phyloP scores from a whole-genome alignment of 35 echinoderm and acorn worm species.

The Diadema setosum region DNA sequence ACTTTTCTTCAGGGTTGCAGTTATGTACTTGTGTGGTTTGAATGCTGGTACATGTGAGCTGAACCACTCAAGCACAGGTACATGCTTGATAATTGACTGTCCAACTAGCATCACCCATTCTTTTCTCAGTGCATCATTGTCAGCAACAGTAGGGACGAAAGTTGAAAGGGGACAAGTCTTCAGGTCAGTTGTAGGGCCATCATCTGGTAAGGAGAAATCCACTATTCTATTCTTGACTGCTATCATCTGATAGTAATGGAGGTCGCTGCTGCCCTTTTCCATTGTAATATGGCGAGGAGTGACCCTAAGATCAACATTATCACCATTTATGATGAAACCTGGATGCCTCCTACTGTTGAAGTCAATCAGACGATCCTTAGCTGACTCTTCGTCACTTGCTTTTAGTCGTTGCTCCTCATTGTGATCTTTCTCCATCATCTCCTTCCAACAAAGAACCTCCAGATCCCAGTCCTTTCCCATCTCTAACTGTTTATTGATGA shows the following conservation, averaged over 20 bases:
- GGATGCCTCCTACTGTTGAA: background rate
- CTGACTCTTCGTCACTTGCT: background rate
- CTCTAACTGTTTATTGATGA: background rate
- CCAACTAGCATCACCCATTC: constrained; percentile 34
- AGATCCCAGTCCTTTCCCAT: background rate
- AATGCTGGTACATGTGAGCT: background rate
- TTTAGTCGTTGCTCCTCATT: background rate
- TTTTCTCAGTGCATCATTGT: constrained; percentile 17
- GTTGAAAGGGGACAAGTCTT: background rate
- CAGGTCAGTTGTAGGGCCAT: background rate
- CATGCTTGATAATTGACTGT: background rate
- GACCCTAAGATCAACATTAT: constrained; percentile 54
- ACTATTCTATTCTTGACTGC: constrained; percentile 34
- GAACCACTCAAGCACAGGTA: constrained; percentile 15
- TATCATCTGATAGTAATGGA: background rate
- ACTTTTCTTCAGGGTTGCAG: background rate
- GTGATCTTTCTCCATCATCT: background rate
- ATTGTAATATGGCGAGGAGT: constrained; percentile 30
- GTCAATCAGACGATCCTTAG: background rate
- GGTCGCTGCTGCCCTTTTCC: background rate
- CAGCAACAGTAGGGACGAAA: constrained; percentile 20
- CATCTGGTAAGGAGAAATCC: background rate
- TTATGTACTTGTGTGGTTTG: constrained; percentile 15
- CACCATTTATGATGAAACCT: constrained; percentile 12
- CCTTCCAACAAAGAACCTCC: background rate